Evolutionary conservation across 1,140 invertebrate species (phyloP), one percentile per base, ranked within the genome.

Genomic region (Diabrotica undecimpunctata): DNA sequence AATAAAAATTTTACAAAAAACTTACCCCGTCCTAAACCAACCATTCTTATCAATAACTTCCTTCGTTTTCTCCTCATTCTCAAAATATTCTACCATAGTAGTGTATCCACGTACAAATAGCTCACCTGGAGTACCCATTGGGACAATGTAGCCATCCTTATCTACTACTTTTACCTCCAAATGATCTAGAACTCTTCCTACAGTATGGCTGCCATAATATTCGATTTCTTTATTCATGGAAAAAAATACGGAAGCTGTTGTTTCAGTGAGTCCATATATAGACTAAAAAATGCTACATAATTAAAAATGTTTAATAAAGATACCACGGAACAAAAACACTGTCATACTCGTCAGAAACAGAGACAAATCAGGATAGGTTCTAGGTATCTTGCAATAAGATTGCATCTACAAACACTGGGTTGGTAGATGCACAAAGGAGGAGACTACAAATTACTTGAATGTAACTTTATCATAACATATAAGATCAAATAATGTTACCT

Each of bases 21-120:
- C 76, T 83, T 83, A 94, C 92, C 95, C 96, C n/a, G 94, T 96
- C 72, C 86, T 86, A 7, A 97, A 83, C 97, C 97, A 98, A 12
- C 86, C 81, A 50, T 92, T 91, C 5, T 80, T 62, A 8, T 81
- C 83, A 3, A 97, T 81, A 0, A 85, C 85, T 69, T 93, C 86
- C 35, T 80, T 84, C 0, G 95, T 98, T 79, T 90, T 94, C 39
- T 86, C 85, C 5, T 87, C 83, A 72, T 98, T 94, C 5, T 85
- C 82, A 88, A 89, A 96, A 77, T 98, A 99, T n/a, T 87, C 85
- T 51, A 90, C 74, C 92, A 98, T 97, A 5, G 81, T 87, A 35
- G 75, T 76, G 76, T 96, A 97, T 0, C 94, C 93, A 56, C 94
- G 84, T 0, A 92, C 82, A 72, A 88, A 89, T 2, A 97, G 78